phyloP scores from a whole-genome alignment of 2,888 invertebrate species.

The Euphydryas editha region DNA sequence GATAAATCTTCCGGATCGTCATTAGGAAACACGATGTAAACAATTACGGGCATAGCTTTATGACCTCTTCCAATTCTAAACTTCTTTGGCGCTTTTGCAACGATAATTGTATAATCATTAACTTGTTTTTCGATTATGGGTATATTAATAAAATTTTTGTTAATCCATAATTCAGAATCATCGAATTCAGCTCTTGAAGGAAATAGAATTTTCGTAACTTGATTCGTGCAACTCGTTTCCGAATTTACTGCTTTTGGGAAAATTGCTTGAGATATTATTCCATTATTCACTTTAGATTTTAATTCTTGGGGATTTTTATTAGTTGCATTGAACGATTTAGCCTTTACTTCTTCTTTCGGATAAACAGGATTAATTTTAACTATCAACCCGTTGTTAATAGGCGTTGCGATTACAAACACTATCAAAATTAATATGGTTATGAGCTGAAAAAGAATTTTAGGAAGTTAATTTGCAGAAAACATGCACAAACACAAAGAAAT shows the following conservation, averaged over 20 bases:
- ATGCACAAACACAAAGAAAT: background rate
- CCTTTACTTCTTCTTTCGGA: constrained; percentile 50
- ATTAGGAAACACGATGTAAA: constrained; percentile 68
- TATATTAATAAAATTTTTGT: constrained; percentile 54
- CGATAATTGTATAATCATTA: constrained; percentile 65
- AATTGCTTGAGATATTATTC: constrained; percentile 48
- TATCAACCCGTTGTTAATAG: constrained; percentile 62
- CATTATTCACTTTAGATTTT: constrained; percentile 37
- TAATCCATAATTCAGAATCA: constrained; percentile 28
- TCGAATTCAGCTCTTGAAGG: constrained; percentile 43
- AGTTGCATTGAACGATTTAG: constrained; percentile 47
- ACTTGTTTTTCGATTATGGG: constrained; percentile 61
- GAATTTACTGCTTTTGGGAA: constrained; percentile 47
- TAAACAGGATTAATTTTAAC: constrained; percentile 57
- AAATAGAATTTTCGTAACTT: constrained; percentile 57
- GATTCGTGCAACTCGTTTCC: constrained; percentile 56
- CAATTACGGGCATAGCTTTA: constrained; percentile 52
- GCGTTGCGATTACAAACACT: constrained; percentile 40
- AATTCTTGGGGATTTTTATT: constrained; percentile 58
- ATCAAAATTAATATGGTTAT: constrained; percentile 46
- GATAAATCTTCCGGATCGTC: constrained; percentile 46
- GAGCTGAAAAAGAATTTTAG: constrained; percentile 41
- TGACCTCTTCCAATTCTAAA: constrained; percentile 51
- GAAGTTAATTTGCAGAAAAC: background rate
- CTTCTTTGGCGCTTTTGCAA: constrained; percentile 66